Percentiles rank a stretch among this genome's conserved stretches.
Conservation (phyloP, 2,888 invertebrate species). For the Osmoderma eremita region DNA sequence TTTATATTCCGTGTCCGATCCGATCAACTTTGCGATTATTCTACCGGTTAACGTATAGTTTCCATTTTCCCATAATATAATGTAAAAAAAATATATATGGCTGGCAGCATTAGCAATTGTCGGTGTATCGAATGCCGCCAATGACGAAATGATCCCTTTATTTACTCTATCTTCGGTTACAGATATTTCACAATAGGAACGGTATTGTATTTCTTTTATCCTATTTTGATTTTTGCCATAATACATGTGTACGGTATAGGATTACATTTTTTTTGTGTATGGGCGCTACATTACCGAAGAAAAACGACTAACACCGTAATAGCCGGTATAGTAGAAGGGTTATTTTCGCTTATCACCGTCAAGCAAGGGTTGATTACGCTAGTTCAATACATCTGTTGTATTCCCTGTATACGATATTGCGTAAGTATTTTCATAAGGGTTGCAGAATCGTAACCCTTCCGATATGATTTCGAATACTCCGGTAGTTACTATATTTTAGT, state of each 20-base stretch:
- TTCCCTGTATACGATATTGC: conserved; percentile 56
- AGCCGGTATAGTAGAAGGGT: conserved; percentile 29
- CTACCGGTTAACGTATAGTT: not conserved
- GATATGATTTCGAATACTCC: conserved; percentile 22
- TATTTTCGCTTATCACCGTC: conserved; percentile 42
- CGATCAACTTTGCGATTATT: too few species aligned
- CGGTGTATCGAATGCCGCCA: conserved; percentile 7
- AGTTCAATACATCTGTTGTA: conserved; percentile 59
- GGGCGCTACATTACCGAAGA: conserved; percentile 6
- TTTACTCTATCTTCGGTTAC: conserved; percentile 46
- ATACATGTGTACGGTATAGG: conserved; percentile 54
- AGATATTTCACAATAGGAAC: conserved; percentile 46
- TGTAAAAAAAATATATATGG: not conserved
- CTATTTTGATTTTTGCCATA: conserved; percentile 55
- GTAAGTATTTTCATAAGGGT: conserved; percentile 56
- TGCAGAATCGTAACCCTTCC: conserved; percentile 41
- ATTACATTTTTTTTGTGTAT: conserved; percentile 48
- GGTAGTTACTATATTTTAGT: too few species aligned
- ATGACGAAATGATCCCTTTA: conserved; percentile 23
- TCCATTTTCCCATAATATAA: not conserved
- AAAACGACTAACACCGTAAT: conserved; percentile 39
- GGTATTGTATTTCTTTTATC: conserved; percentile 55
- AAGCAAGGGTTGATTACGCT: conserved; percentile 49
- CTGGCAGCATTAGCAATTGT: conserved; percentile 10
- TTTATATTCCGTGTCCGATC: too few species aligned